Evolutionary conservation across 30 jellyfish, hydroid and myxozoan genomes (phyloP).

Genomic region (Hydractinia echinata): DNA sequence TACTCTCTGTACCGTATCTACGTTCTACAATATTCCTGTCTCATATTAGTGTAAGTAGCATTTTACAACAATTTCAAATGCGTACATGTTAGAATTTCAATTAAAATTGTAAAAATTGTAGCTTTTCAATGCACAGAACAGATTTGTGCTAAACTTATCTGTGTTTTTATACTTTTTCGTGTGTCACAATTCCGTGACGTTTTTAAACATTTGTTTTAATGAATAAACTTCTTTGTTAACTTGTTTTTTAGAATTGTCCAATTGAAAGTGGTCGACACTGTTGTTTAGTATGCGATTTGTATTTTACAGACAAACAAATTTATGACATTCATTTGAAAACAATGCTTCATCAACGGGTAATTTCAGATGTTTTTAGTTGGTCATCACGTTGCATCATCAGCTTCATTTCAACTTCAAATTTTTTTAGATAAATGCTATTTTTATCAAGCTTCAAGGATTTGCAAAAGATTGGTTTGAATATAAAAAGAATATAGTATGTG

Average conservation of each 20-base stretch:
- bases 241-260: constrained; percentile 2
- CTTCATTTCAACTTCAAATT: neutral
- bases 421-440: neutral
- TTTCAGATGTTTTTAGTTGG: neutral
- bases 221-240: neutral
- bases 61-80: too few species aligned
- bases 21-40: too few species aligned
- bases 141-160: too few species aligned
- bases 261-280: neutral
- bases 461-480: constrained; percentile 7
- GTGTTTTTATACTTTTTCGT: neutral
- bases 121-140: too few species aligned
- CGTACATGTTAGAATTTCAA: too few species aligned
- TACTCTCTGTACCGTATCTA: too few species aligned
- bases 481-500: neutral
- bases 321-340: neutral
- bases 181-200: neutral
- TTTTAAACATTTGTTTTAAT: neutral
- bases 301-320: neutral
- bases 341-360: neutral
- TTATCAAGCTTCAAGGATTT: neutral
- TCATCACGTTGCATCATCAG: neutral
- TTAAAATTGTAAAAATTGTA: too few species aligned
- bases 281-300: neutral
- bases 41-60: too few species aligned